Evolutionary conservation across 1,140 invertebrate genomes (phyloP).

Genomic region (Agraylea sexmaculata): DNA sequence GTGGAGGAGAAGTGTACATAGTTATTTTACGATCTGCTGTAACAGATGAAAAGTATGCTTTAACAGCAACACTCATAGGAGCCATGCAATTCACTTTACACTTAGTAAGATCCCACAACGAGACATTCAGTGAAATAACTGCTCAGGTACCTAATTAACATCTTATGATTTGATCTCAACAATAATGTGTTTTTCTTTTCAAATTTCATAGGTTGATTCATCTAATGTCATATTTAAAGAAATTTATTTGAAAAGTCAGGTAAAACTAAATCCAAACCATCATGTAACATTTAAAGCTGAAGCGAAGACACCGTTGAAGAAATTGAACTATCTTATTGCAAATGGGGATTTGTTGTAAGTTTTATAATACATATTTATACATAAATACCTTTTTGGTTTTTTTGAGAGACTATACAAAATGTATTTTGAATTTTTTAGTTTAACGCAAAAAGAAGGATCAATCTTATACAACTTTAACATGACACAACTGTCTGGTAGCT

Average conservation of each 20-base stretch:
- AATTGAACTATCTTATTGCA: constrained; percentile 27
- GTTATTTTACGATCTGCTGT: constrained; percentile 26
- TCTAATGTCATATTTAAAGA: constrained; percentile 24
- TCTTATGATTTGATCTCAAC: neutral
- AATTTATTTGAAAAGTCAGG: constrained; percentile 32
- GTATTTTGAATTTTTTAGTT: constrained; percentile 24
- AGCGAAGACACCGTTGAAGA: constrained; percentile 30
- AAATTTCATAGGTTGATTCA: constrained; percentile 19
- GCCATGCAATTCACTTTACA: constrained; percentile 33
- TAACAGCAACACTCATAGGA: constrained; percentile 27
- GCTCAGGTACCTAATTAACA: constrained; percentile 26
- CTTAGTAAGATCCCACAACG: constrained; percentile 39
- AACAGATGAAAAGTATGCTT: constrained; percentile 20
- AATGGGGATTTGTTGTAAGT: constrained; percentile 34
- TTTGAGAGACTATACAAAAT: neutral
- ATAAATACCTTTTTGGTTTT: neutral
- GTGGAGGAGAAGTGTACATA: constrained; percentile 20
- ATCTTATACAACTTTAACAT: constrained; percentile 32
- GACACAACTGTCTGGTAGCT: constrained; percentile 32
- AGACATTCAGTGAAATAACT: constrained; percentile 36
- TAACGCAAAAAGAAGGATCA: constrained; percentile 34
- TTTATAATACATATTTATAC: constrained; percentile 1
- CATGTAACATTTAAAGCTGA: constrained; percentile 28
- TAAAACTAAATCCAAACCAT: constrained; percentile 27
- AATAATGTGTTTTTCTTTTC: constrained; percentile 6